Evolutionary conservation across 2,797 vertebrate genomes (phyloP).

Genomic region (Myotis pilosus): DNA sequence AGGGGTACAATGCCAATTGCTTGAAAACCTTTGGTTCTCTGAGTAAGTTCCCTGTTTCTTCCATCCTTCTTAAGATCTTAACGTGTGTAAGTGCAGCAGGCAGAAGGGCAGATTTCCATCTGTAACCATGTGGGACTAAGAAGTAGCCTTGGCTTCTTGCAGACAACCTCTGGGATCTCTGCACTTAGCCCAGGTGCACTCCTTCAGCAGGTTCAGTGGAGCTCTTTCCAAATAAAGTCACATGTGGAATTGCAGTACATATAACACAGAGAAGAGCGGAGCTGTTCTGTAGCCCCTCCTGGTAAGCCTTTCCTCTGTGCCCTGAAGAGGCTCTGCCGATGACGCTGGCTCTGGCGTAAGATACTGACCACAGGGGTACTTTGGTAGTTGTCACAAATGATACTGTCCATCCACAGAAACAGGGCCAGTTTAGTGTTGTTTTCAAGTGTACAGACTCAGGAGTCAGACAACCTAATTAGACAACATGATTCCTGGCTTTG

Average conservation of each 20-base stretch:
- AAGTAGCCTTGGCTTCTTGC: neutral
- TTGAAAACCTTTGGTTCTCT: neutral
- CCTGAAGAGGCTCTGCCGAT: neutral
- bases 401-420: neutral
- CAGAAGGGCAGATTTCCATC: neutral
- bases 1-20: neutral
- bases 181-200: neutral
- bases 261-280: neutral
- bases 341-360: neutral
- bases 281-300: neutral
- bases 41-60: neutral
- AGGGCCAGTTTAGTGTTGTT: neutral
- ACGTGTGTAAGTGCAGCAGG: neutral
- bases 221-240: neutral
- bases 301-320: neutral
- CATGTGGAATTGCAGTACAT: fast-evolving
- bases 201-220: neutral
- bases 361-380: neutral
- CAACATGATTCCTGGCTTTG: neutral
- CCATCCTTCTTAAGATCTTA: neutral
- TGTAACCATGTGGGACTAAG: neutral
- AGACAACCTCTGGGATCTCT: neutral
- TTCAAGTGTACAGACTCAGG: neutral
- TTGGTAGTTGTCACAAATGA: neutral
- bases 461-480: neutral